Evolutionary conservation across 1,140 invertebrate genomes (phyloP), one percentile per base, ranked within the genome.

Genomic region (Lepidurus couesii): DNA sequence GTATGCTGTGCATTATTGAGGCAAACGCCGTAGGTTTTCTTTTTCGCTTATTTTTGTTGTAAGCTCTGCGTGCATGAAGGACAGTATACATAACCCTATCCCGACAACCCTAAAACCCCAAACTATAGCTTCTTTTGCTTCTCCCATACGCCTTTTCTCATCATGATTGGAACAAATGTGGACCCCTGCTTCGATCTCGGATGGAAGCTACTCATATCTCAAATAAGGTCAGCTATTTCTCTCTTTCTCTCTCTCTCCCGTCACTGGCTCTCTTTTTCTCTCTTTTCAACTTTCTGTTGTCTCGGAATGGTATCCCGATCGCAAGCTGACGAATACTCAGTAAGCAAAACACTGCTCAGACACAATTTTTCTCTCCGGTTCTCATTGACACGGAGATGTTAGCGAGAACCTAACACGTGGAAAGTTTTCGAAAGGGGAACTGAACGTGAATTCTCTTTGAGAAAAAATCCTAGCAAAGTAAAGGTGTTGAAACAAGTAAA

Each of bases 191-290:
- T 65, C 53, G 53, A 65, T 65, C 53, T 65, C 53, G 1, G 13
- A 65, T 65, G 53, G 21, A 65, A 65, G 53, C 53, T 65, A 65
- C 53, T 65, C 53, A 65, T 65, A 65, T 65, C 53, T 65, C 53
- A 65, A 65, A 65, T 65, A 65, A 65, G 21, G 13, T 13, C 21
- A 13, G 16, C 21, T 65, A 21, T 13, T 65, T 65, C 8, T 65
- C 21, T 65, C 13, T 16, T 65, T 65, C 21, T 65, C 21, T 65
- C 21, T 65, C 9, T 13, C 47, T 65, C 47, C 21, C 47, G 13
- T 65, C 10, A 13, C 13, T 13, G 13, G 47, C 45, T 65, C 47
- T 4, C 6, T 16, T 1, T 65, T 34, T 4, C 34, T 9, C 53
- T 65, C 21, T 65, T 16, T 65, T 65, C 13, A n/a, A 47, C 45